These are phyloP conservation scores for Pelvicachromis taeniatus DNA, from an alignment of 2,113 vertebrate genomes.

Conservation along the genomic window DNA sequence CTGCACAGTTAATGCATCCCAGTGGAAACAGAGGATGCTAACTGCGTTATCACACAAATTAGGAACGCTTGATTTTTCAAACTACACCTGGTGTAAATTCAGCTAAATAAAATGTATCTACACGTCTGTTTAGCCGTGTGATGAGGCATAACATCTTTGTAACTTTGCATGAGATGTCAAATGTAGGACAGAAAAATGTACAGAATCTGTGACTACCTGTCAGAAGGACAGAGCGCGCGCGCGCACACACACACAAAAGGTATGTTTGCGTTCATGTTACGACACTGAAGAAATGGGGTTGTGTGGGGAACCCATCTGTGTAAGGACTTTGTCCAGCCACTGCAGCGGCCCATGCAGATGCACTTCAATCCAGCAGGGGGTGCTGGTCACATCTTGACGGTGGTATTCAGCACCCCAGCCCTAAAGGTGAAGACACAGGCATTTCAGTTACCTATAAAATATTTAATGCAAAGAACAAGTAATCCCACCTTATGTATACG, in stretches of 20 bases:
- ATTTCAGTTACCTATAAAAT: neutral
- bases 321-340: conserved; percentile 98
- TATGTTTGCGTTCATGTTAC: conserved; percentile 66
- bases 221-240: neutral
- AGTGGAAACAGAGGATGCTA: neutral
- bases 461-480: neutral
- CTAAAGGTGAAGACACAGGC: conserved; percentile 67
- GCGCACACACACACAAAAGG: neutral
- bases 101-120: neutral
- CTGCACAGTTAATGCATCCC: conserved; percentile 14
- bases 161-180: neutral
- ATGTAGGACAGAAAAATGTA: neutral
- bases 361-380: conserved; percentile 98
- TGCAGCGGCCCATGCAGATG: conserved; percentile 95
- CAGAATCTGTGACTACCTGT: conserved; percentile 51
- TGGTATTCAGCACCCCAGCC: conserved; percentile 98
- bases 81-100: neutral
- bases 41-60: neutral
- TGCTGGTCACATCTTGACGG: conserved; percentile 97
- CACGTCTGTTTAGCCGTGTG: neutral
- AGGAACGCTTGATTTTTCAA: neutral
- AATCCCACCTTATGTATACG: neutral
- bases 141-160: neutral
- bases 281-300: conserved; percentile 97
- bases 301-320: conserved; percentile 97